Percentiles rank a stretch among this genome's conserved stretches.
These are phyloP conservation scores for Calliphora vomitoria DNA, from an alignment of 2,888 invertebrate species.

Conservation along the genomic window DNA sequence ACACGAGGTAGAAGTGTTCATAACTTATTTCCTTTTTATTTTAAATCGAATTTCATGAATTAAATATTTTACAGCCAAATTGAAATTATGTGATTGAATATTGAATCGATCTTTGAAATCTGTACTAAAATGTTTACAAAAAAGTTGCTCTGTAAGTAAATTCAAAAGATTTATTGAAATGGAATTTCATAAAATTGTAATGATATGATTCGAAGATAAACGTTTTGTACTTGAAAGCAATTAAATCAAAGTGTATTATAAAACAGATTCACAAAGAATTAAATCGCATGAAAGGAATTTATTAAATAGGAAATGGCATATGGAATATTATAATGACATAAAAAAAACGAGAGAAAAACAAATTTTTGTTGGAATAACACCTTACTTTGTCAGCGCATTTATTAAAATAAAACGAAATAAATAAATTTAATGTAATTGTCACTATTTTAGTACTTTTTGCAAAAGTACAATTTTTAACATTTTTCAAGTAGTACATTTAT, in stretches of 20 bases:
- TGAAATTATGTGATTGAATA: conserved; percentile 8
- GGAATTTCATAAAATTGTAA: conserved; percentile 37
- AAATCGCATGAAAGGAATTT: too few relatives aligned
- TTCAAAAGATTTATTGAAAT: conserved; percentile 45
- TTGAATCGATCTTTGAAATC: neutral
- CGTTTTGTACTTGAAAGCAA: conserved; percentile 39
- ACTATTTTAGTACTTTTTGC: too few relatives aligned
- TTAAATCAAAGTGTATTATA: conserved; percentile 21
- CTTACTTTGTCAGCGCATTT: too few relatives aligned
- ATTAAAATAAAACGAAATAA: too few relatives aligned
- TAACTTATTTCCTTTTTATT: neutral
- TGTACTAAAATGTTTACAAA: neutral
- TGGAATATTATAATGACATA: too few relatives aligned
- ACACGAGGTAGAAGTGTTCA: neutral
- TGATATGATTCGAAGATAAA: conserved; percentile 44
- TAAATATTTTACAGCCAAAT: neutral
- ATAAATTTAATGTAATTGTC: too few relatives aligned
- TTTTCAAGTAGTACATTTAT: too few relatives aligned
- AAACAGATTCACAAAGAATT: neutral
- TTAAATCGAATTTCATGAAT: conserved; percentile 5
- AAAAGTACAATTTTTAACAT: too few relatives aligned
- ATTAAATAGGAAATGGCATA: too few relatives aligned
- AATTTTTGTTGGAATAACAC: too few relatives aligned
- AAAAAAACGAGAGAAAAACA: too few relatives aligned
- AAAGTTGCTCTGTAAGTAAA: conserved; percentile 14